Evolutionary conservation across 2,888 invertebrate genomes (phyloP).

Genomic region (Lysandra coridon): DNA sequence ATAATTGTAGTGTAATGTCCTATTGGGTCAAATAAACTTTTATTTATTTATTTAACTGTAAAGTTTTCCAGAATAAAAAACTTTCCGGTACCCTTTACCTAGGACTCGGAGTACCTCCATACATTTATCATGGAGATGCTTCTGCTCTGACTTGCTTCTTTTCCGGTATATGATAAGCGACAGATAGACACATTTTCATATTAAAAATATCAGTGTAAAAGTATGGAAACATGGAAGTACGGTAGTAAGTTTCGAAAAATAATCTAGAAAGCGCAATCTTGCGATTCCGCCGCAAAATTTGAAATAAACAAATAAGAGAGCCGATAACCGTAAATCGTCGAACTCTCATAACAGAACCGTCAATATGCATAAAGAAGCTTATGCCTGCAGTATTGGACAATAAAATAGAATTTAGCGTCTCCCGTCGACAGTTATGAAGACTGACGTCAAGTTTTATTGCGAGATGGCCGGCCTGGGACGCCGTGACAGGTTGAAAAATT

Average conservation of each 20-base stretch:
- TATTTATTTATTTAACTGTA: no score
- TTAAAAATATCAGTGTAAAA: no score
- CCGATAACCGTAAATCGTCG: neutral
- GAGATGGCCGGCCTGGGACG: slow-evolving; percentile 35
- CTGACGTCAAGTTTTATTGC: slow-evolving; percentile 53
- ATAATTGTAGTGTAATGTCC: no score
- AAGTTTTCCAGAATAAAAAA: no score
- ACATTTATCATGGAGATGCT: no score
- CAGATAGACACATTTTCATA: no score
- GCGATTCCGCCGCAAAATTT: neutral
- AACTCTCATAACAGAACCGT: slow-evolving; percentile 5
- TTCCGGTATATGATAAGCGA: no score
- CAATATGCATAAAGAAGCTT: slow-evolving; percentile 34
- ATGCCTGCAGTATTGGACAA: slow-evolving; percentile 49
- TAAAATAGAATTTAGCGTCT: slow-evolving; percentile 60
- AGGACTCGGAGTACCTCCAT: no score
- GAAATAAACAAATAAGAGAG: slow-evolving; percentile 7
- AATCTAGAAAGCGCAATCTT: neutral
- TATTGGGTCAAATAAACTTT: no score
- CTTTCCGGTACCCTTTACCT: no score
- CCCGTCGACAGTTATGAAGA: slow-evolving; percentile 52
- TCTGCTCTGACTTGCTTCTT: no score
- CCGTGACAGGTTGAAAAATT: slow-evolving; percentile 21
- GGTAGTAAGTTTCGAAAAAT: neutral
- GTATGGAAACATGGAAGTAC: no score